Evolutionary conservation across 2,113 vertebrate genomes (phyloP), one percentile per base, ranked within the genome.

Genomic region (Melanerpes formicivorus): DNA sequence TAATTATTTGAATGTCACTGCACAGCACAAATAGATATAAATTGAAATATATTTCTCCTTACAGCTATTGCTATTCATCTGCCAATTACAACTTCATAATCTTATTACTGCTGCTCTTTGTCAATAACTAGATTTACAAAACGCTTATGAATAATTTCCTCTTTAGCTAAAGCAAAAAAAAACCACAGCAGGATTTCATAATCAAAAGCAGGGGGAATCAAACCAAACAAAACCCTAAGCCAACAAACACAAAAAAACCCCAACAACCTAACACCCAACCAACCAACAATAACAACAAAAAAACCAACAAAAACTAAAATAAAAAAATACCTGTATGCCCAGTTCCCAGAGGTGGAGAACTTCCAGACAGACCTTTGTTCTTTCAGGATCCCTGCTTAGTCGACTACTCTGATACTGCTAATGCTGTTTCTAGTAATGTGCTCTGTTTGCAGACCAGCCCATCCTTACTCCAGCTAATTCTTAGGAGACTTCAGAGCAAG

Each of bases 11-110:
- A 66, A 80, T 73, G 58, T 67, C 44, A 90, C 46, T 71, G 34
- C 25, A 64, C 58, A 97, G 34, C 22, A 87, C 10, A 95, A 95
- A 90, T 46, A 13, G 5, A 5, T 80, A 88, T 71, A 93, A 92
- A 92, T 82, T 29, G 84, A 93, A 96, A 85, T 5, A 17, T 25
- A 71, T 40, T 87, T 69, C 30, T 92, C 50, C 34, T 59, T 88
- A 46, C 32, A 79, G 50, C 23, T 85, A 22, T 42, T 90, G 62
- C 29, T 90, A 85, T 85, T 94, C 80, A 84, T 54, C 58, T 84
- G 18, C 30, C 48, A 71, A 16, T 85, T 85, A 25, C 37, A 88
- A 58, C 50, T 84, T 59, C 11, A 34, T 78, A 88, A 85, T 80
- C 19, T 90, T 83, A 59, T 65, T 91, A 92, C 21, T 80, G 48